These are phyloP conservation scores for Eubucco bourcierii DNA, from an alignment of 2,113 vertebrate genomes.

Conservation along the genomic window DNA sequence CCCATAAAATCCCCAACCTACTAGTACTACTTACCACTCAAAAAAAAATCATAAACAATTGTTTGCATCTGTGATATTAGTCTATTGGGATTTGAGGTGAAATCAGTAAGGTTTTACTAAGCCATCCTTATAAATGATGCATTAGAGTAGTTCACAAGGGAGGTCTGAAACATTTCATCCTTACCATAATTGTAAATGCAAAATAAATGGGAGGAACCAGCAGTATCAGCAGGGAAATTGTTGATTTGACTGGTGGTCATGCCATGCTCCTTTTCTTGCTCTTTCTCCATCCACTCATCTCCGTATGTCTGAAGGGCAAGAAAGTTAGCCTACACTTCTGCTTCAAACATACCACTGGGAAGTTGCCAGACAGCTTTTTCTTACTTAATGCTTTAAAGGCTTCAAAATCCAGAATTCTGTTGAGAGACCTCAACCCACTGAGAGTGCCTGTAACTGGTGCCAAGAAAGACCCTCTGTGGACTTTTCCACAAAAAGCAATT, in stretches of 20 bases:
- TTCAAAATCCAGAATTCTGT: background rate
- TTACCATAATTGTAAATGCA: background rate
- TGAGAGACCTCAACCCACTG: background rate
- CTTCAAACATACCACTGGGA: background rate
- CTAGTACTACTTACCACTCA: background rate
- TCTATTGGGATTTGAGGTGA: background rate
- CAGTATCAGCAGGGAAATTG: background rate
- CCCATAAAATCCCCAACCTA: background rate
- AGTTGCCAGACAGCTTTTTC: background rate
- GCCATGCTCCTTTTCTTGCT: background rate
- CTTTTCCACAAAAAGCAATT: background rate
- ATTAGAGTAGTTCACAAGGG: background rate
- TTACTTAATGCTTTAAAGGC: background rate
- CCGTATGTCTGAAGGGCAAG: accelerated
- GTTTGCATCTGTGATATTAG: background rate
- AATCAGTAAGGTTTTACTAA: slow-evolving; percentile 5
- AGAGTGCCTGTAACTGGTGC: background rate
- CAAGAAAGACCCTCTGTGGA: accelerated
- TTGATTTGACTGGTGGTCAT: background rate
- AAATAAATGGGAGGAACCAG: background rate
- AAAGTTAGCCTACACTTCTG: background rate
- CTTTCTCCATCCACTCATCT: background rate
- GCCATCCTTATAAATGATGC: background rate
- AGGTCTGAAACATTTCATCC: background rate
- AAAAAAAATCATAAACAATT: background rate